Evolutionary conservation across 1,140 invertebrate genomes (phyloP).

Genomic region (Meloidogyne hapla): DNA sequence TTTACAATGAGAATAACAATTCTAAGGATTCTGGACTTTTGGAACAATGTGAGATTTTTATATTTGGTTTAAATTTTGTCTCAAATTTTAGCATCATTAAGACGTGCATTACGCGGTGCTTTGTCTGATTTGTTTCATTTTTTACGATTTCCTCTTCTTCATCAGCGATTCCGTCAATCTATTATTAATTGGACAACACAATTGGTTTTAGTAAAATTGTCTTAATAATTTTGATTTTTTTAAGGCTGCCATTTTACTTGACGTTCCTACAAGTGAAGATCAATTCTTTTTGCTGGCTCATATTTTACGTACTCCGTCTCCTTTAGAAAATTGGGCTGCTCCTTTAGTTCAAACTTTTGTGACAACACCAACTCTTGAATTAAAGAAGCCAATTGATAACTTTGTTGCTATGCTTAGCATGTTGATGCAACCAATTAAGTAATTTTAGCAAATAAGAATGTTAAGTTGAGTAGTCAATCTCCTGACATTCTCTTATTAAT

Average conservation of each 20-base stretch:
- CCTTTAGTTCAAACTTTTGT: constrained; percentile 49
- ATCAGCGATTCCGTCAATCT: constrained; percentile 39
- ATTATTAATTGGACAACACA: constrained; percentile 42
- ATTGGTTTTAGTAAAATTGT: constrained; percentile 26
- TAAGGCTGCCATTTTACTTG: constrained; percentile 39
- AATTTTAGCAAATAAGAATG: no score
- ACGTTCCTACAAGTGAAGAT: constrained; percentile 41
- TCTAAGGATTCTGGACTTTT: constrained; percentile 24
- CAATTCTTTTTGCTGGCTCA: constrained; percentile 47
- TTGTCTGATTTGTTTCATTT: constrained; percentile 50
- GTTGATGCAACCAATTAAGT: constrained; percentile 33
- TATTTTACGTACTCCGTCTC: constrained; percentile 41
- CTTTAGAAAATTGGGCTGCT: constrained; percentile 33
- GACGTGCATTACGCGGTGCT: constrained; percentile 31
- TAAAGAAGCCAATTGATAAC: constrained; percentile 31
- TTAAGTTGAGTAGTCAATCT: no score
- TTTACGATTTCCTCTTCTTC: constrained; percentile 48
- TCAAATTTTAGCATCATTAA: neutral
- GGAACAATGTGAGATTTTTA: constrained; percentile 20
- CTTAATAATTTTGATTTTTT: constrained; percentile 19
- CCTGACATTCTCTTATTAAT: no score
- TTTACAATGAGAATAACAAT: constrained; percentile 42
- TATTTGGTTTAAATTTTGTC: neutral
- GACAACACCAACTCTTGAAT: constrained; percentile 37
- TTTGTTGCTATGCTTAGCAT: constrained; percentile 42